Conservation (phyloP, 1,140 invertebrate species). For the Dendrolimus punctatus region DNA sequence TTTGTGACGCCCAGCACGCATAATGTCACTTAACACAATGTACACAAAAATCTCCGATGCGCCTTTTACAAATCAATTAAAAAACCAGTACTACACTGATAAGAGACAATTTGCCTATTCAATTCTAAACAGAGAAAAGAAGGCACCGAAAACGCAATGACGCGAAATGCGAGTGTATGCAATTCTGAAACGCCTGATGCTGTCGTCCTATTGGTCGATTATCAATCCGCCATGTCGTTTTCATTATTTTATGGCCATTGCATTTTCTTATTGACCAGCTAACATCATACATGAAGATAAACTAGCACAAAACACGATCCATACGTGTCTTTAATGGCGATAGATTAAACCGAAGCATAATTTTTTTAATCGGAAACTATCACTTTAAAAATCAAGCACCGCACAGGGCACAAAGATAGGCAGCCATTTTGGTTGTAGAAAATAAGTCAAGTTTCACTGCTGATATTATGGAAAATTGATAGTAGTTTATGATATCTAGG, state of each 20-base stretch:
- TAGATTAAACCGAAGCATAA: background rate
- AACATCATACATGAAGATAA: conserved; percentile 1
- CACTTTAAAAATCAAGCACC: conserved; percentile 16
- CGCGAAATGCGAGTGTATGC: conserved; percentile 73
- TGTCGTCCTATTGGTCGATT: conserved; percentile 75
- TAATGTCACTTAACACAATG: conserved; percentile 29
- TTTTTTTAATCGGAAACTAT: conserved; percentile 10
- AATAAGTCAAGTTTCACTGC: no score
- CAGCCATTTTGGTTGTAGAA: conserved; percentile 44
- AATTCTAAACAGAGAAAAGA: conserved; percentile 58
- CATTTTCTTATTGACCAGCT: conserved; percentile 31
- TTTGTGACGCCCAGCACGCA: conserved; percentile 29
- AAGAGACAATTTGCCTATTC: conserved; percentile 26
- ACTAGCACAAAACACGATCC: background rate
- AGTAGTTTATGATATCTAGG: no score
- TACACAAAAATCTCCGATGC: conserved; percentile 26
- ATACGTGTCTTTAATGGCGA: no score
- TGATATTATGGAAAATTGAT: no score
- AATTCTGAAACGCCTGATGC: conserved; percentile 73
- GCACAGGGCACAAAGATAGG: conserved; percentile 31
- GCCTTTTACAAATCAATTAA: conserved; percentile 23
- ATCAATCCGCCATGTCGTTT: conserved; percentile 76
- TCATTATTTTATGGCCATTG: conserved; percentile 52
- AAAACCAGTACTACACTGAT: conserved; percentile 36
- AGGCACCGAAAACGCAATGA: conserved; percentile 74